Evolutionary conservation across 2,888 invertebrate genomes (phyloP).

Genomic region (Volucella zonaria): DNA sequence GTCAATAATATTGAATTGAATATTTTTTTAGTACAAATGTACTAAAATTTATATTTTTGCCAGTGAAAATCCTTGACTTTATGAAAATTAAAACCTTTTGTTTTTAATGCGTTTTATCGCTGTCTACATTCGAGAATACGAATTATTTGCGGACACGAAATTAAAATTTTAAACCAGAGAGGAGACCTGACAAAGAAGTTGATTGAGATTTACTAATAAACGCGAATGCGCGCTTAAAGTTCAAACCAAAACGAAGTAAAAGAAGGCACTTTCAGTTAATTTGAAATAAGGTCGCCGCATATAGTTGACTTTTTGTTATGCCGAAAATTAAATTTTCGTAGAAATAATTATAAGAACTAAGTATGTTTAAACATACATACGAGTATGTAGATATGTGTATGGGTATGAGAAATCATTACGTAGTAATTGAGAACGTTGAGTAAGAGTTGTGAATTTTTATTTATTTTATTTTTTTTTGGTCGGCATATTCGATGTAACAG

Average conservation of each 20-base stretch:
- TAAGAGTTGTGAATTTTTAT: conserved; percentile 1
- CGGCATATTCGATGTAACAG: not conserved
- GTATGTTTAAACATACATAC: no score
- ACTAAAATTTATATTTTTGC: no score
- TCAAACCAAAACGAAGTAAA: not conserved
- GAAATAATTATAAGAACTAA: conserved; percentile 15
- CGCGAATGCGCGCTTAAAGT: conserved; percentile 1
- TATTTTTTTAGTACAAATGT: no score
- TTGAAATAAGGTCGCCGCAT: conserved; percentile 61
- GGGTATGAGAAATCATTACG: not conserved
- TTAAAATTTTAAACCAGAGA: conserved; percentile 10
- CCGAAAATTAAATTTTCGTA: conserved; percentile 19
- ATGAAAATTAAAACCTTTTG: not conserved
- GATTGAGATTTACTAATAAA: conserved; percentile 50
- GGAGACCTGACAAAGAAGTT: conserved; percentile 28
- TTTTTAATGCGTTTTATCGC: no score
- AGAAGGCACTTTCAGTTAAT: conserved; percentile 37
- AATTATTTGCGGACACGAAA: no score
- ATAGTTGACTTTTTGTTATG: conserved; percentile 54
- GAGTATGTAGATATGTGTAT: no score
- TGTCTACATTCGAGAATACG: no score
- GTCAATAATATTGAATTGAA: no score
- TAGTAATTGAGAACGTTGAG: not conserved
- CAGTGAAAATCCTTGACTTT: no score
- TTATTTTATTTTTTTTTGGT: not conserved